Evolutionary conservation across 2,113 vertebrate species (phyloP), one percentile per base, ranked within the genome.

Genomic region (Dolichotis patagonum): DNA sequence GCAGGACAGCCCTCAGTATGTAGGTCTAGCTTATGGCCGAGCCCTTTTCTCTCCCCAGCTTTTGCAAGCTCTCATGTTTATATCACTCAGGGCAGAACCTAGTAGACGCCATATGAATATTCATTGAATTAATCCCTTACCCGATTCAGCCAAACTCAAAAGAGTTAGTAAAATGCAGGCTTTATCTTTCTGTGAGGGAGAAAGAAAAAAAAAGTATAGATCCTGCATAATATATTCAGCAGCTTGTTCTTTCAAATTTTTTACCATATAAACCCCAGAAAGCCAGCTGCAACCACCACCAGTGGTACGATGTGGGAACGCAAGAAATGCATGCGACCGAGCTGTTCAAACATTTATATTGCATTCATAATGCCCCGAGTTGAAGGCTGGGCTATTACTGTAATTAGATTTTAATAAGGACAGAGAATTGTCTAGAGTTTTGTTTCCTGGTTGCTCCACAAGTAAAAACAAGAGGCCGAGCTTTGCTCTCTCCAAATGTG

Each of bases 1-100:
- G 8, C 20, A 54, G 41, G 77, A 20, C 22, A 19, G 46, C 5
- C 46, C 77, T 80, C 77, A 35, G 7, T 19, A 13, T 3, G 0
- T 0, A 1, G 26, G 52, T 10, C 16, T 0, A 7, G 16, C 52
- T 5, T 0, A 26, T 0, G 1, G 38, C 54, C 1, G 16, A 0
- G 19, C 1, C 17, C 41, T 58, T 38, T 28, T 28, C 54, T 30
- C 30, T 43, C 41, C 43, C 9, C 20, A 0, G 4, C 32, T 13
- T 54, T 6, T 2, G 6, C 8, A 30, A 16, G 67, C 28, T 0
- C 16, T 28, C 32, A 1, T 0, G 26, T 20, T 10, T 30, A 3
- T 7, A 1, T 65, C 14, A 16, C 22, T 14, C 2, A 35, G 2
- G 35, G 81, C 8, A 58, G 38, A 52, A 69, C 80, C 16, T 35